A percentile compares a stretch with the other conserved stretches of the same genome.
These are phyloP conservation scores for Epizoanthus ramosus DNA, from an alignment of 92 coral and sea anemone genomes.

Conservation along the genomic window DNA sequence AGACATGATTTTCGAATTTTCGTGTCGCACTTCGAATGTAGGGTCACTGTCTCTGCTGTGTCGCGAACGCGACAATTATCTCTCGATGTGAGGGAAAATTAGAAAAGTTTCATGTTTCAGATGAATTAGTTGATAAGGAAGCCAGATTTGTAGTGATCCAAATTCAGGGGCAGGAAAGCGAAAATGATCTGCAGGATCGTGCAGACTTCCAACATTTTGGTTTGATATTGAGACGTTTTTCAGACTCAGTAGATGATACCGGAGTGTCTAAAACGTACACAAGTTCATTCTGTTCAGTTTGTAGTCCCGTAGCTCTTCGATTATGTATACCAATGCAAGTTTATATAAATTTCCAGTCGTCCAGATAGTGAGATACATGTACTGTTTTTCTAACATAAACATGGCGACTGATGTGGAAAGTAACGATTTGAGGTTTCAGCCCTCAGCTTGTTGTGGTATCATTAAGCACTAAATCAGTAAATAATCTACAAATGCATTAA, in stretches of 20 bases:
- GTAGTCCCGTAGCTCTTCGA: too few species aligned
- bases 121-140: background rate
- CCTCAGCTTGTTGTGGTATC: slow-evolving; percentile 36
- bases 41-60: background rate
- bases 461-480: background rate
- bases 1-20: background rate
- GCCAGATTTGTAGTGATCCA: background rate
- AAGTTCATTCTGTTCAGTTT: too few species aligned
- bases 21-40: background rate
- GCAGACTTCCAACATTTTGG: slow-evolving; percentile 17
- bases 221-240: background rate
- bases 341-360: background rate
- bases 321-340: background rate
- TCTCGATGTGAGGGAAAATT: slow-evolving; percentile 2
- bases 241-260: too few species aligned
- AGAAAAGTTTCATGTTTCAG: slow-evolving; percentile 7
- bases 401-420: background rate
- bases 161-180: background rate
- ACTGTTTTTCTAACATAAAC: background rate
- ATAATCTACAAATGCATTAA: slow-evolving; percentile 36
- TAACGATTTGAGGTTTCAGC: background rate
- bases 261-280: too few species aligned
- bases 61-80: background rate
- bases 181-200: background rate
- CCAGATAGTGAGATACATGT: background rate